A percentile compares a stretch with the other conserved stretches of the same genome.
Evolutionary conservation across 2,797 vertebrate species (phyloP).

Genomic region (Linurgus olivaceus): DNA sequence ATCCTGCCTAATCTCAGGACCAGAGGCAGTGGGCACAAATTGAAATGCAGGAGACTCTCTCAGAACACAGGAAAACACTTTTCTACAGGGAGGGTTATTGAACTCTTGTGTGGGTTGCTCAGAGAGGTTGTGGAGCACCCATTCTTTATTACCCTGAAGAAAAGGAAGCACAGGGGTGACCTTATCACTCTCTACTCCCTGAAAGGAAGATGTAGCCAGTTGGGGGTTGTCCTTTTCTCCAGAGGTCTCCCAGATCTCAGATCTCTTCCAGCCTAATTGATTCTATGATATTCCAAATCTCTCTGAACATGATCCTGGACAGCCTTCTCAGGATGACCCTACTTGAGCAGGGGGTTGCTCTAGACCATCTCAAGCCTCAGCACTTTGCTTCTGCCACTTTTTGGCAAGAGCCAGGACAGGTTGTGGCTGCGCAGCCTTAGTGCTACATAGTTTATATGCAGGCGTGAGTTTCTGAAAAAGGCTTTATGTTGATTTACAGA

Average conservation of each 20-base stretch:
- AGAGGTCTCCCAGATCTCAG: background rate
- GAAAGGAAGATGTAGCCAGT: rapidly evolving
- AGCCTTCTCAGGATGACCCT: background rate
- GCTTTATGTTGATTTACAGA: background rate
- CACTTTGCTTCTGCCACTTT: background rate
- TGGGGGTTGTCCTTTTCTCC: background rate
- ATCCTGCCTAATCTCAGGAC: background rate
- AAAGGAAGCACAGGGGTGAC: background rate
- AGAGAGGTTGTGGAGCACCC: background rate
- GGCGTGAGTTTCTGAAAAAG: background rate
- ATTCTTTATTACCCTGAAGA: background rate
- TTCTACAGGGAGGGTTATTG: background rate
- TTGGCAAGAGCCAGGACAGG: background rate
- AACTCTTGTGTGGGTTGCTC: background rate
- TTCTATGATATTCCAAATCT: background rate
- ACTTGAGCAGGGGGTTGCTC: background rate
- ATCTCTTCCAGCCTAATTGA: background rate
- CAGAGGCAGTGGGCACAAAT: background rate
- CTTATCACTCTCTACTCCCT: background rate
- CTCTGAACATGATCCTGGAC: background rate
- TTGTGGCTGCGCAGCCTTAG: background rate
- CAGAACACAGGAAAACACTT: background rate
- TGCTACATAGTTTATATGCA: background rate
- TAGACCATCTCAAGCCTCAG: background rate
- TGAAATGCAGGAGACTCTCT: background rate